These are phyloP conservation scores for Rachycentron canadum DNA, from an alignment of 2,797 vertebrate genomes.

Conservation along the genomic window DNA sequence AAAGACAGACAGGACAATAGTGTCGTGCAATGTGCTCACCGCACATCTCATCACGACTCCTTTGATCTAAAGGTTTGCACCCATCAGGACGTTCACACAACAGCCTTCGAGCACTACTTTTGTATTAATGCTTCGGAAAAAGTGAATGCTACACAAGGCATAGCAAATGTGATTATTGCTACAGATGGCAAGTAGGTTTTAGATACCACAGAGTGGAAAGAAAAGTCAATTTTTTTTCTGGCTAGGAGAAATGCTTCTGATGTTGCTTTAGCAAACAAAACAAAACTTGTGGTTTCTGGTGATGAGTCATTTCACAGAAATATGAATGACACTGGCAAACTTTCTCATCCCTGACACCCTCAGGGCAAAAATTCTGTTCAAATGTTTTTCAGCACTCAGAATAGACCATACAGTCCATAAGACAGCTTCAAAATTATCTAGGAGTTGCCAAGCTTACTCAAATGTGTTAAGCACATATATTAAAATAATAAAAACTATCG, in stretches of 20 bases:
- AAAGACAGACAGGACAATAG: conserved; percentile 19
- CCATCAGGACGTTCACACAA: neutral
- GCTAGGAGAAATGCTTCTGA: neutral
- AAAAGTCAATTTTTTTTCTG: conserved; percentile 3
- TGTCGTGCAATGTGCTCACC: neutral
- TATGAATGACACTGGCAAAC: neutral
- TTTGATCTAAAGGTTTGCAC: neutral
- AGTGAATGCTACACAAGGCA: conserved; percentile 14
- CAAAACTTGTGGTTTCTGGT: conserved; percentile 14
- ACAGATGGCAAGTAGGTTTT: neutral
- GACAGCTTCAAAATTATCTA: neutral
- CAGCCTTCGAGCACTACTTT: conserved; percentile 17
- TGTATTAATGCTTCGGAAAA: neutral
- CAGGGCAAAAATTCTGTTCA: neutral
- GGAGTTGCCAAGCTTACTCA: neutral
- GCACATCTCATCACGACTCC: neutral
- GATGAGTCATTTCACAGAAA: neutral
- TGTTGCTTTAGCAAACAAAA: conserved; percentile 4
- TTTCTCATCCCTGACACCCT: conserved; percentile 1
- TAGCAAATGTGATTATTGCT: neutral
- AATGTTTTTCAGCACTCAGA: neutral
- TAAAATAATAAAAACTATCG: neutral
- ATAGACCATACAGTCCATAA: neutral
- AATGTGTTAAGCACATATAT: conserved; percentile 33
- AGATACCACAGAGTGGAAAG: conserved; percentile 4